Conservation (phyloP, 2,797 vertebrate genomes). For the Astyanax mexicanus region DNA sequence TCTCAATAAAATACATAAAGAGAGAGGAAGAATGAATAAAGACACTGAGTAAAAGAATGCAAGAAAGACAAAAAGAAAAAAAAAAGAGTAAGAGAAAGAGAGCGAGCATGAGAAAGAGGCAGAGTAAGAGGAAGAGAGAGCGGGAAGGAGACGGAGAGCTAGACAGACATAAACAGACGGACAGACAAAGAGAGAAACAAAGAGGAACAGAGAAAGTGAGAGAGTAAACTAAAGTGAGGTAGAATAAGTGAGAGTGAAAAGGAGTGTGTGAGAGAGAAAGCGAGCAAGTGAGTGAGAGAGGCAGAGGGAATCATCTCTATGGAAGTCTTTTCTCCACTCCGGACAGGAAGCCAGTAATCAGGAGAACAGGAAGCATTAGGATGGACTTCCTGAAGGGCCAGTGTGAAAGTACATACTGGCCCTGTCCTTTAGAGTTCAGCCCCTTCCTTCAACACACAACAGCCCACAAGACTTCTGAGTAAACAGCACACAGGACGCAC, state of each 20-base stretch:
- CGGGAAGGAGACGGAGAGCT: neutral
- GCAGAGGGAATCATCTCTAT: constrained; percentile 40
- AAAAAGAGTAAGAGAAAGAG: too few species aligned
- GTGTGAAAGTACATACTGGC: constrained; percentile 73
- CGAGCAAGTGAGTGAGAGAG: neutral
- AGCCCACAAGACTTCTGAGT: constrained; percentile 39
- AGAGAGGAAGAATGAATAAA: too few species aligned
- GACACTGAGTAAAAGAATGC: too few species aligned
- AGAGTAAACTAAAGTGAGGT: neutral
- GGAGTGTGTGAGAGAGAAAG: constrained; percentile 9
- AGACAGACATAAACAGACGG: neutral
- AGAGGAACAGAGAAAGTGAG: neutral
- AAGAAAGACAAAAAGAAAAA: too few species aligned
- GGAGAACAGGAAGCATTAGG: constrained; percentile 81
- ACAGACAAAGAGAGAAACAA: neutral
- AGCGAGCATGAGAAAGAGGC: too few species aligned
- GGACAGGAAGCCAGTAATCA: constrained; percentile 85
- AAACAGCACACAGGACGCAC: constrained; percentile 49
- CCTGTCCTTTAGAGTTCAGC: constrained; percentile 57
- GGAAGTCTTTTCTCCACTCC: constrained; percentile 72
- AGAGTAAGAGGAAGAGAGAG: neutral
- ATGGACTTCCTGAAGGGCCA: constrained; percentile 79
- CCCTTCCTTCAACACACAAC: constrained; percentile 50
- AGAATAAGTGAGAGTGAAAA: neutral
- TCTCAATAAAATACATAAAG: too few species aligned